Base-by-base conservation (phyloP, 2,888 invertebrate species). In the Tipula confusa region DNA sequence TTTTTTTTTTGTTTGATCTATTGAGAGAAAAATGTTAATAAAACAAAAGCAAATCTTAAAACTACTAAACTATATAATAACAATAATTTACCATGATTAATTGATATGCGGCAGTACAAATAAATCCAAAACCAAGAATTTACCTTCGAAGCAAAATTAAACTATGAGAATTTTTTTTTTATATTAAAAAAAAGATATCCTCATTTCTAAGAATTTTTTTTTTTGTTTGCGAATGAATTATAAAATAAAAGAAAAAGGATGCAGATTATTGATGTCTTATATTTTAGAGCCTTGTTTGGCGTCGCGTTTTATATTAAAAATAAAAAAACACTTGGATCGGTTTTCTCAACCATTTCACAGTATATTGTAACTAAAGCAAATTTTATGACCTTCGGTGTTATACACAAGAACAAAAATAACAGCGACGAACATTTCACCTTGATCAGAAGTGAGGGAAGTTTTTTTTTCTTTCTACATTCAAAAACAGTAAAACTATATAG, bases 61-160 rank as follows among this genome's bases (percentile, higher is more conserved):
- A 64, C 64, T 64, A 64, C 64, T 64, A 64, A 64, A 64, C 64
- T 64, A 64, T 64, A 64, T 64, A 82, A 82, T 82, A 82, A 82
- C 24, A 82, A 82, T 82, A 82, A 82, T 33, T 33, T 33, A 82
- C 82, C 82, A 31, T 31, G 36, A 82, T 82, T 82, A 82, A 82
- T 33, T 36, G 31, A 82, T 36, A 33, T 18, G 36, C 36, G 36
- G 36, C 82, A 33, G 33, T 33, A 33, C 31, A 82, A 82, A 31
- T 33, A 82, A 81, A 81, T 31, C 80, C 29, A 31, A n/a, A n/a
- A 29, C 29, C 80, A 81, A 81, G 29, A 81, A 81, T 31, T 81
- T 31, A 29, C 29, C 31, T 31, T 81, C 29, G 31, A 81, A 81
- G 31, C 29, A 81, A 81, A 81, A 29, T 81, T 31, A 81, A 81